Conservation (phyloP, 2,113 vertebrate species). For the Dinomys branickii region DNA sequence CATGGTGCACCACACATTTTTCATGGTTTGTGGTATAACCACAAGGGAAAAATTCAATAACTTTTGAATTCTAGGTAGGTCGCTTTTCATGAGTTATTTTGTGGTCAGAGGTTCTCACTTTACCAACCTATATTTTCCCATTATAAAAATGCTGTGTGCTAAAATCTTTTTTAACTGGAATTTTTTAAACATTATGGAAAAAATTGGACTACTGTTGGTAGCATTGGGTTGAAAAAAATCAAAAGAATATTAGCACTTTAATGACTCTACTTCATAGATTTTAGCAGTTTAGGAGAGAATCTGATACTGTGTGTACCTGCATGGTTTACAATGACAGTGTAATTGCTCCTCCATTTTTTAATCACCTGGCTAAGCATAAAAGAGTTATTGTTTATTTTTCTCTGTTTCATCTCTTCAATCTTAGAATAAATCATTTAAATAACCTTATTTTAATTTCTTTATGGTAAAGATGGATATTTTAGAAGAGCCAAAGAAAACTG, state of each 20-base stretch:
- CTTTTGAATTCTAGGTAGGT: conserved; percentile 64
- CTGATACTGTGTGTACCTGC: background rate
- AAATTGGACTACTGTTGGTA: background rate
- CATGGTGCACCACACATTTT: conserved; percentile 74
- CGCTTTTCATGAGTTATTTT: conserved; percentile 64
- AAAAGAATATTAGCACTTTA: conserved; percentile 15
- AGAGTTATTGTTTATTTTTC: conserved; percentile 49
- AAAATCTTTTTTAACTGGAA: background rate
- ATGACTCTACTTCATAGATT: background rate
- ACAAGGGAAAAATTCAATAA: conserved; percentile 68
- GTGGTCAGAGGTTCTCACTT: conserved; percentile 60
- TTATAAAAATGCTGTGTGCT: conserved; percentile 45
- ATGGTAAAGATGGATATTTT: conserved; percentile 3
- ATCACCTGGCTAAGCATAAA: background rate
- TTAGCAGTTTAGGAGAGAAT: background rate
- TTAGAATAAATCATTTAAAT: conserved; percentile 44
- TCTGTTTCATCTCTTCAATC: background rate
- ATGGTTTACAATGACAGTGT: background rate
- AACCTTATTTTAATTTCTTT: background rate
- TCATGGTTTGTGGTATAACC: conserved; percentile 75
- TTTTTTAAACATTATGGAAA: background rate
- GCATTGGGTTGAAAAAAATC: background rate
- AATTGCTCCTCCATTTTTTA: conserved; percentile 36
- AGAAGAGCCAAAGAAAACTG: background rate
- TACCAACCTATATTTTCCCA: conserved; percentile 46